Evolutionary conservation across 2,113 vertebrate species (phyloP).

Genomic region (Phocoena phocoena): DNA sequence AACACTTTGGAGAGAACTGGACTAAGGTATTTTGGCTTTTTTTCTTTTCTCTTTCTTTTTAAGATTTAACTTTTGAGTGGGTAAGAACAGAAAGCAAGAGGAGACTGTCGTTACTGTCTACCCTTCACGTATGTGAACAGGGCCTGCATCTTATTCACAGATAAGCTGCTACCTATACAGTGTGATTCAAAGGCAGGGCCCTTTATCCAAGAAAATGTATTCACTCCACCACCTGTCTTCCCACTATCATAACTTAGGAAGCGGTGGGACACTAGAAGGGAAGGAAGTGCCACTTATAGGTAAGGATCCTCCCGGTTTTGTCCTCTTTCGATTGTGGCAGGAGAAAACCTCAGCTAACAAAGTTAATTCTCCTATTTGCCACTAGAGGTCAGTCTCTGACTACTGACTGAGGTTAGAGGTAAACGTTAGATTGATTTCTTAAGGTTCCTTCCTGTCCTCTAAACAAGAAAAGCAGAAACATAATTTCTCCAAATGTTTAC

Average conservation of each 20-base stretch:
- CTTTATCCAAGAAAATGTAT: neutral
- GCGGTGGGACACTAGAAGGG: neutral
- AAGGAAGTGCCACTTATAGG: neutral
- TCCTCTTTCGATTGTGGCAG: too few species aligned
- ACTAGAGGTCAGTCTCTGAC: slow-evolving; percentile 35
- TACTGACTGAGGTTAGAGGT: neutral
- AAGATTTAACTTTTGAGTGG: neutral
- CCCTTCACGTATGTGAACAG: rapidly evolving
- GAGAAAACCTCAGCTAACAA: neutral
- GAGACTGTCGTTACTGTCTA: neutral
- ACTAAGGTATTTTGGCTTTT: neutral
- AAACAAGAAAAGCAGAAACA: neutral
- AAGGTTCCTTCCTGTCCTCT: neutral
- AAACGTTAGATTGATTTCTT: neutral
- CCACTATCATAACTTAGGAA: neutral
- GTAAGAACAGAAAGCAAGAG: neutral
- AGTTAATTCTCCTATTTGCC: neutral
- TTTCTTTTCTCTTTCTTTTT: neutral
- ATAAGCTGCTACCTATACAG: too few species aligned
- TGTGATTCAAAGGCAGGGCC: neutral
- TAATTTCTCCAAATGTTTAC: neutral
- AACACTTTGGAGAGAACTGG: neutral
- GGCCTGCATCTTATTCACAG: too few species aligned
- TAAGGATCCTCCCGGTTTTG: neutral
- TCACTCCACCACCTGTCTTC: neutral